A percentile compares a stretch with the other conserved stretches of the same genome.
phyloP scores from a whole-genome alignment of 1,140 invertebrate genomes.

The Periplaneta americana region DNA sequence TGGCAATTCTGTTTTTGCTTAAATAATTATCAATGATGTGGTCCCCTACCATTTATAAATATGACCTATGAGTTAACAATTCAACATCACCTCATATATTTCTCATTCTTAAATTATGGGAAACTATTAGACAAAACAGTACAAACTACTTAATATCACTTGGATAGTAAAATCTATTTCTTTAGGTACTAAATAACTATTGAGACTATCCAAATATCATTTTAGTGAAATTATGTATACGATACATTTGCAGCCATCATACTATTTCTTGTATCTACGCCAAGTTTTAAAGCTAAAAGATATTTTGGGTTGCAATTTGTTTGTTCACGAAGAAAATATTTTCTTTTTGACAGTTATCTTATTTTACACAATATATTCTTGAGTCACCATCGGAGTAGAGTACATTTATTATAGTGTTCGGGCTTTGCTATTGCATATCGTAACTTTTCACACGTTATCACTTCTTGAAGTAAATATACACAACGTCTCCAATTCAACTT shows the following conservation, averaged over 20 bases:
- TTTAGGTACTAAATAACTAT: not conserved
- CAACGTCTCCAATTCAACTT: not conserved
- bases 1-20: not conserved
- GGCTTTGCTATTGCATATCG: not conserved
- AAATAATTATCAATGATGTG: not conserved
- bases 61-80: not conserved
- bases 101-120: not conserved
- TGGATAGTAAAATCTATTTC: not conserved
- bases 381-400: not conserved
- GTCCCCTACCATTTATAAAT: not conserved
- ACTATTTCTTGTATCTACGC: not conserved
- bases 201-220: not conserved
- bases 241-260: not conserved
- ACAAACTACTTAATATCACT: not conserved
- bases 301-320: not conserved
- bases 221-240: not conserved
- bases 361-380: not conserved
- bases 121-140: not conserved
- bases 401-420: not conserved
- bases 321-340: not conserved
- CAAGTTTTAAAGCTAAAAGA: not conserved
- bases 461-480: not conserved
- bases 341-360: not conserved
- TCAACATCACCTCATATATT: not conserved
- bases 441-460: not conserved